Conservation (phyloP, 2,888 invertebrate species). For the Stenurella melanura region DNA sequence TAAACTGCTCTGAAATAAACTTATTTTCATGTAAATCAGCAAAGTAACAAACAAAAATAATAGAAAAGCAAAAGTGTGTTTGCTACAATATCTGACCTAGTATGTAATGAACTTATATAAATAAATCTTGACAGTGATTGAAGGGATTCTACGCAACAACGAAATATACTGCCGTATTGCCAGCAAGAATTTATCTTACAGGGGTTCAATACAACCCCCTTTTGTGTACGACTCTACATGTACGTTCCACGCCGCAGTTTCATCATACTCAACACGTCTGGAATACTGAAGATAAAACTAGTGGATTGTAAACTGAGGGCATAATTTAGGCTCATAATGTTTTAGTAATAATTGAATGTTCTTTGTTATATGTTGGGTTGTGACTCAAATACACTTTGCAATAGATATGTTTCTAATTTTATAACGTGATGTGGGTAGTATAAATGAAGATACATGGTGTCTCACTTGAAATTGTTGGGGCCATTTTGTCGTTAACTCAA, state of each 20-base stretch:
- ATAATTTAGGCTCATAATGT: not conserved
- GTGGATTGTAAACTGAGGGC: not conserved
- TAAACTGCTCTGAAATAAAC: not conserved
- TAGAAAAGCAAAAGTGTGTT: not conserved
- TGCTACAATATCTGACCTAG: not conserved
- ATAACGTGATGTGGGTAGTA: too few species aligned
- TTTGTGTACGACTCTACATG: not conserved
- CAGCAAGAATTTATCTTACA: not conserved
- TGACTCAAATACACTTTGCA: too few species aligned
- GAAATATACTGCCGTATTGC: not conserved
- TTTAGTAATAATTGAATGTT: not conserved
- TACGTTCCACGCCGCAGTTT: not conserved
- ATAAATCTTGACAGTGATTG: not conserved
- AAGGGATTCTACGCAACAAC: not conserved
- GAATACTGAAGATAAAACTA: not conserved
- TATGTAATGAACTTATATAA: not conserved
- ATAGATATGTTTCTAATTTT: too few species aligned
- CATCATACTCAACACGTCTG: constrained; percentile 1
- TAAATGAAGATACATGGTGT: too few species aligned
- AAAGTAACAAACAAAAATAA: not conserved
- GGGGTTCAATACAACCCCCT: not conserved
- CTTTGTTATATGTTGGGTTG: too few species aligned
- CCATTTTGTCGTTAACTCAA: too few species aligned
- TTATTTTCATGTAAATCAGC: too few species aligned
- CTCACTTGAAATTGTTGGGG: too few species aligned